Evolutionary conservation across 2,888 invertebrate genomes (phyloP).

Genomic region (Acanthacorydalis orientalis): DNA sequence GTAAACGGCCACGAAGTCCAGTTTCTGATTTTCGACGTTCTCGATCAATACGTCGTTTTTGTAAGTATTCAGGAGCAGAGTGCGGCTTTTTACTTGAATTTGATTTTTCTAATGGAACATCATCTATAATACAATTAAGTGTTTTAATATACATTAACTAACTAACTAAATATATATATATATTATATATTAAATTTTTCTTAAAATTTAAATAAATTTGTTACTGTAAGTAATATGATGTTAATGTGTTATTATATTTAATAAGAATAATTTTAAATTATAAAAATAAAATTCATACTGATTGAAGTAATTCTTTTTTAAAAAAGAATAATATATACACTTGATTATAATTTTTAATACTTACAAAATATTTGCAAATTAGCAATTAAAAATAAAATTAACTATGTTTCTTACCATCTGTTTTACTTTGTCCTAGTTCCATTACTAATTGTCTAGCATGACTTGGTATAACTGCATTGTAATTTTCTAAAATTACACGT

Average conservation of each 20-base stretch:
- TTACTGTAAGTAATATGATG: no score
- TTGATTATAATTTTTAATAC: background rate
- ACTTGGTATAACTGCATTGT: slow-evolving; percentile 82
- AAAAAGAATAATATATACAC: no score
- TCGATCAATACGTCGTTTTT: slow-evolving; percentile 60
- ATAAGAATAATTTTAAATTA: no score
- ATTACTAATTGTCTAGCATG: slow-evolving; percentile 86
- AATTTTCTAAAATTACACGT: slow-evolving; percentile 86
- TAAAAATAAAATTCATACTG: no score
- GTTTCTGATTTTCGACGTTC: slow-evolving; percentile 49
- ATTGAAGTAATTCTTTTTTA: no score
- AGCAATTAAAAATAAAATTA: background rate
- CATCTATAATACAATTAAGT: slow-evolving; percentile 29
- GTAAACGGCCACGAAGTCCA: slow-evolving; percentile 37
- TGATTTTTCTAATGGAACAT: slow-evolving; percentile 42
- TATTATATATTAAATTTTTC: no score
- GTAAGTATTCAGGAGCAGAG: slow-evolving; percentile 80
- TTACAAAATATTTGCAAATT: no score
- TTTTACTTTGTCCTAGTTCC: slow-evolving; percentile 65
- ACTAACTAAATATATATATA: no score
- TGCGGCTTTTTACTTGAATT: slow-evolving; percentile 44
- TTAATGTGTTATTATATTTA: no score
- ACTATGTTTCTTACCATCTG: slow-evolving; percentile 35
- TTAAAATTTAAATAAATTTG: no score
- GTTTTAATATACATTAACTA: background rate